These are phyloP conservation scores for Tribolium castaneum DNA, from an alignment of 1,140 invertebrate species.

Conservation along the genomic window DNA sequence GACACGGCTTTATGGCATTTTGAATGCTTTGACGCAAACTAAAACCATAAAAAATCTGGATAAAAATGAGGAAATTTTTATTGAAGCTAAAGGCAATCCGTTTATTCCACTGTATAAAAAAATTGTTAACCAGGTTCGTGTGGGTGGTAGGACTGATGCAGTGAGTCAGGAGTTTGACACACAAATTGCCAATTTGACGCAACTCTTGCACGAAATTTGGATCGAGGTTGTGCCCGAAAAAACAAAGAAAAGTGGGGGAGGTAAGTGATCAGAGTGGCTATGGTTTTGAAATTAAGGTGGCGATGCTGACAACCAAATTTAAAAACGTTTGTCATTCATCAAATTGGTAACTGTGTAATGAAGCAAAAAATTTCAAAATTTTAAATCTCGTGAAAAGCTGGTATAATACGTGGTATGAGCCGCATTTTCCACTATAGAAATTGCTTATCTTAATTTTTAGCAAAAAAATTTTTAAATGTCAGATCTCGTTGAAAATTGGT, in stretches of 20 bases:
- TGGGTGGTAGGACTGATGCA: background rate
- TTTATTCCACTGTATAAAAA: conserved; percentile 39
- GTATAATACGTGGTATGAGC: no score
- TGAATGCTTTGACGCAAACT: conserved; percentile 62
- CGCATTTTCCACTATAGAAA: no score
- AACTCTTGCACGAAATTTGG: conserved; percentile 80
- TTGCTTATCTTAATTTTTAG: no score
- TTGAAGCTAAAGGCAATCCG: conserved; percentile 25
- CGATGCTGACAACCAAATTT: background rate
- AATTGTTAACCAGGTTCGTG: background rate
- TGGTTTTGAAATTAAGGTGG: no score
- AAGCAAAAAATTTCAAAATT: no score
- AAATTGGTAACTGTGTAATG: no score
- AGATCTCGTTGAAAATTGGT: no score
- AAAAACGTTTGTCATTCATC: no score
- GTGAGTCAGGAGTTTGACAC: conserved; percentile 59
- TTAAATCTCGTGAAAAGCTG: no score
- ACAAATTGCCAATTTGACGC: conserved; percentile 73
- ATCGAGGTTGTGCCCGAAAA: conserved; percentile 72
- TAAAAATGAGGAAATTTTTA: conserved; percentile 30
- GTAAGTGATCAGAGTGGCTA: background rate
- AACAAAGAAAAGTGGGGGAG: background rate
- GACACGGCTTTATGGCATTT: conserved; percentile 71
- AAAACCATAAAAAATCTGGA: background rate
- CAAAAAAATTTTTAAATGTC: no score